phyloP scores from a whole-genome alignment of 1,140 invertebrate genomes.

The Atta texana region DNA sequence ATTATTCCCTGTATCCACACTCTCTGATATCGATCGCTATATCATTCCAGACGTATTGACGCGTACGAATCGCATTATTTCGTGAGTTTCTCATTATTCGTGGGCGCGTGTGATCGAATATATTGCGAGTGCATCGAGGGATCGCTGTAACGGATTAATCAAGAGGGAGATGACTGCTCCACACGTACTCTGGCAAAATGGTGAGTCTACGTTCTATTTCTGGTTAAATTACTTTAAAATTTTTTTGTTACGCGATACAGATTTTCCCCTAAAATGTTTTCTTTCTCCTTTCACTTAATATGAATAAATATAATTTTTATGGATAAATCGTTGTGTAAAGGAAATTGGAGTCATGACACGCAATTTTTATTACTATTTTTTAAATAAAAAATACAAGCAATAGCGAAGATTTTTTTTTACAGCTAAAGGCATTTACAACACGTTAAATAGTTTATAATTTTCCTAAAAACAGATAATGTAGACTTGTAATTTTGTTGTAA shows the following conservation, averaged over 20 bases:
- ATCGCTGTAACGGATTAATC: slow-evolving; percentile 38
- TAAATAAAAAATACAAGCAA: neutral
- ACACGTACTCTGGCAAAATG: no score
- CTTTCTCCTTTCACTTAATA: neutral
- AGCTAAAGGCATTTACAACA: neutral
- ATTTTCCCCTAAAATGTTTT: neutral
- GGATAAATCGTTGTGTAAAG: neutral
- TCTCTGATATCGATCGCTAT: neutral
- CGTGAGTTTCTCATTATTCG: slow-evolving; percentile 24
- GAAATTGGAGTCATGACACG: neutral
- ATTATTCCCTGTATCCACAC: neutral
- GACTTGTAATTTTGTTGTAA: no score
- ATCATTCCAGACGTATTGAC: neutral
- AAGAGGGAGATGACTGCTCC: slow-evolving; percentile 12
- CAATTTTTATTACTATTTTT: neutral
- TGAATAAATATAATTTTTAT: slow-evolving; percentile 15
- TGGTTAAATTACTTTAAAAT: slow-evolving; percentile 17
- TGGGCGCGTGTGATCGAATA: neutral
- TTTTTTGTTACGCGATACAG: neutral
- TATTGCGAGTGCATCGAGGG: slow-evolving; percentile 1
- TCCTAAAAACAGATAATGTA: no score
- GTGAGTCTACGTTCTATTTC: neutral
- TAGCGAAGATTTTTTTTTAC: neutral
- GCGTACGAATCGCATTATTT: slow-evolving; percentile 36
- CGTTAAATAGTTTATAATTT: no score